These are phyloP conservation scores for Ptychobarbus kaznakovi DNA, from an alignment of 2,797 vertebrate species.

Conservation along the genomic window DNA sequence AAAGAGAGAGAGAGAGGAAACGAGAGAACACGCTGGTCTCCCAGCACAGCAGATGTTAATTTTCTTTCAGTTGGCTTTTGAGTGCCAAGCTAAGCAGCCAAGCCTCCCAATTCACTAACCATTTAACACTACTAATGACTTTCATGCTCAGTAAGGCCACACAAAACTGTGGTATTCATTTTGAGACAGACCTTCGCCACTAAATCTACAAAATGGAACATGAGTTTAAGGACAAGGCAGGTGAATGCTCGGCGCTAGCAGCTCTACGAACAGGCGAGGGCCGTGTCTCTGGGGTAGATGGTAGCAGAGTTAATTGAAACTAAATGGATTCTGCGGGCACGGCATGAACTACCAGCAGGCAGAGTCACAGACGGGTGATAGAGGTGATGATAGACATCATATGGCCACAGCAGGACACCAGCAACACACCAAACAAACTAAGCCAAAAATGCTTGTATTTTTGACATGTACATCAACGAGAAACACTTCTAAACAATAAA, in stretches of 20 bases:
- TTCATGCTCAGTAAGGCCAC: constrained; percentile 40
- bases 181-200: not conserved
- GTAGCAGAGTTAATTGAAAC: constrained; percentile 41
- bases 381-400: constrained; percentile 35
- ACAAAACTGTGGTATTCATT: constrained; percentile 35
- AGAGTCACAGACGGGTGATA: constrained; percentile 1
- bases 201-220: constrained; percentile 43
- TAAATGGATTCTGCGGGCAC: constrained; percentile 34
- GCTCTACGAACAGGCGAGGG: not conserved
- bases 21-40: constrained; percentile 12
- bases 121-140: constrained; percentile 46
- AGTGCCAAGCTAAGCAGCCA: constrained; percentile 31
- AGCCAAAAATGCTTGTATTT: constrained; percentile 31
- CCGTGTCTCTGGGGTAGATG: constrained; percentile 8
- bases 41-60: constrained; percentile 38
- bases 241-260: not conserved
- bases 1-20: not conserved
- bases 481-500: not conserved
- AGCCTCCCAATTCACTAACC: constrained; percentile 40
- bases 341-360: constrained; percentile 7
- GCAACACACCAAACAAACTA: constrained; percentile 16
- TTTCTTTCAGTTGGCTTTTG: constrained; percentile 37
- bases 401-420: constrained; percentile 34
- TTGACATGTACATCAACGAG: not conserved
- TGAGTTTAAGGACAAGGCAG: constrained; percentile 29